Percentiles rank a stretch among this genome's conserved stretches.
Evolutionary conservation across 2,113 vertebrate genomes (phyloP).

Genomic region (Corythornis cristatus): DNA sequence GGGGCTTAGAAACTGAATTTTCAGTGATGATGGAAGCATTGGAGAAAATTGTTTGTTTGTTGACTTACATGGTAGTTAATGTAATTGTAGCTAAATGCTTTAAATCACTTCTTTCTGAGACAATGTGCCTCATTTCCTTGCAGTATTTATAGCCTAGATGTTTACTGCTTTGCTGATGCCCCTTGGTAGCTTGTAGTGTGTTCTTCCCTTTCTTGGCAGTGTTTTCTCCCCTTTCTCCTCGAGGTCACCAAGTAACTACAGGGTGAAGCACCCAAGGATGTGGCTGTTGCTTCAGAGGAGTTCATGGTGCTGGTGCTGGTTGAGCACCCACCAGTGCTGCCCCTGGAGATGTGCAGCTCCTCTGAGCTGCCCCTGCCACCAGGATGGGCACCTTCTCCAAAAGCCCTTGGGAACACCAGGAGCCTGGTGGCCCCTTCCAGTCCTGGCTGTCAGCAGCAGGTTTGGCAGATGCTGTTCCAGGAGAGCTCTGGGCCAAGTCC

Average conservation of each 20-base stretch:
- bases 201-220: neutral
- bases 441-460: neutral
- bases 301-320: neutral
- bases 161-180: neutral
- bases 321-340: neutral
- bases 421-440: neutral
- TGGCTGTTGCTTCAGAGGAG: neutral
- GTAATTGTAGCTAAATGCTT: constrained; percentile 47
- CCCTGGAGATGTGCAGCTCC: fast-evolving
- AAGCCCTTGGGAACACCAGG: neutral
- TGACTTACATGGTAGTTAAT: constrained; percentile 37
- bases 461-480: neutral
- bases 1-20: constrained; percentile 69
- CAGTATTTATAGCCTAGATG: neutral
- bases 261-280: neutral
- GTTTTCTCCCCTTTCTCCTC: neutral
- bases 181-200: neutral
- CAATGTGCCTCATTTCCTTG: neutral
- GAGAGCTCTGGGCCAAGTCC: neutral
- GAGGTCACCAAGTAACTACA: neutral
- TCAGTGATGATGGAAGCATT: constrained; percentile 60
- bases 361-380: fast-evolving
- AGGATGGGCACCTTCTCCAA: neutral
- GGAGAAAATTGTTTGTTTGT: constrained; percentile 60
- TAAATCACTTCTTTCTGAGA: constrained; percentile 31